Evolutionary conservation across 2,888 invertebrate species (phyloP).

Genomic region (Dermolepida albohirtum): DNA sequence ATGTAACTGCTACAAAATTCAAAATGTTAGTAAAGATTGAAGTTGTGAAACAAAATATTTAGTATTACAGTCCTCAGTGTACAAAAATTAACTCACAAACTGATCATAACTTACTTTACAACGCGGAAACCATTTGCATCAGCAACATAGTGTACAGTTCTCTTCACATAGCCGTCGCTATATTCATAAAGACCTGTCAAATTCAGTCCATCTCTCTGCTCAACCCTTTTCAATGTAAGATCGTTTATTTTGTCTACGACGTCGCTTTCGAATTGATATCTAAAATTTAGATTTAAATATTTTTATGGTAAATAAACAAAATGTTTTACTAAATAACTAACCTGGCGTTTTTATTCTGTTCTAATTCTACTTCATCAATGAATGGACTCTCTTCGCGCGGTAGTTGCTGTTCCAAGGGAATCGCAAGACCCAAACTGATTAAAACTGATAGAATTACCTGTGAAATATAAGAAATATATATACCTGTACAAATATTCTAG

Average conservation of each 20-base stretch:
- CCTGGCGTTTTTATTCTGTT: conserved; percentile 50
- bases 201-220: conserved; percentile 64
- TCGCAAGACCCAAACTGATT: background rate
- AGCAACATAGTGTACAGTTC: conserved; percentile 70
- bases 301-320: too few relatives aligned
- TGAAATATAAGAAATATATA: background rate
- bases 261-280: conserved; percentile 64
- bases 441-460: conserved; percentile 2
- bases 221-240: conserved; percentile 62
- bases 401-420: conserved; percentile 10
- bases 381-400: conserved; percentile 32
- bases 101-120: conserved; percentile 64
- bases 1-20: too few relatives aligned
- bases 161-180: conserved; percentile 70
- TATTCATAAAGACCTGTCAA: conserved; percentile 70
- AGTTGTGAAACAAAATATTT: too few relatives aligned
- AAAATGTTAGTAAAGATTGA: too few relatives aligned
- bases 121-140: conserved; percentile 74
- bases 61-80: too few relatives aligned
- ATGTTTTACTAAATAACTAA: conserved; percentile 38
- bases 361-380: conserved; percentile 39
- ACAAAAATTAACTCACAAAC: too few relatives aligned
- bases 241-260: conserved; percentile 67
- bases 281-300: background rate
- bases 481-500: too few relatives aligned